Conservation (phyloP, 2,797 vertebrate genomes). For the Parotocinclus haroldoi region DNA sequence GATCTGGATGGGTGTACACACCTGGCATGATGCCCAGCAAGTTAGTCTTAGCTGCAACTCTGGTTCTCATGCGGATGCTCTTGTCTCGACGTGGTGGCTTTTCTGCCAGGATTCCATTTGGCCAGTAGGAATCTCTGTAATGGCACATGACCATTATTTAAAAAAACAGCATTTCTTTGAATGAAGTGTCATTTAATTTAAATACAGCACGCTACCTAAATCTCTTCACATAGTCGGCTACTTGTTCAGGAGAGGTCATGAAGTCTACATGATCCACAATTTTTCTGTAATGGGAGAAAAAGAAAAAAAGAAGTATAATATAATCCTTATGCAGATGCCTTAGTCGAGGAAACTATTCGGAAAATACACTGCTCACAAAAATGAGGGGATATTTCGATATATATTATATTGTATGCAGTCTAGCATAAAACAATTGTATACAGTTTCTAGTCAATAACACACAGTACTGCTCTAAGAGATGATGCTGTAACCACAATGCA, state of each 20-base stretch:
- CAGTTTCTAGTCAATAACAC: too few species aligned
- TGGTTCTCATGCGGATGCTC: conserved; percentile 91
- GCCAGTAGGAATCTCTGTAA: conserved; percentile 94
- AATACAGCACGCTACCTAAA: conserved; percentile 80
- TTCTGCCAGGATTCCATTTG: conserved; percentile 95
- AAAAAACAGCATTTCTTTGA: background rate
- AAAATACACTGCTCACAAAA: too few species aligned
- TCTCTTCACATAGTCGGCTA: conserved; percentile 94
- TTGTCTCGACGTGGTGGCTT: conserved; percentile 86
- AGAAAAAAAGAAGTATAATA: background rate
- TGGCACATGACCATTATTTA: background rate
- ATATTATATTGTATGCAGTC: too few species aligned
- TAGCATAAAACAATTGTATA: too few species aligned
- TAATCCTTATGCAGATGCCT: background rate
- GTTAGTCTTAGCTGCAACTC: conserved; percentile 93
- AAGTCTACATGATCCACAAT: conserved; percentile 97
- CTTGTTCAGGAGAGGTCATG: conserved; percentile 96
- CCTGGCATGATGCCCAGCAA: conserved; percentile 96
- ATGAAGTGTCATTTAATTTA: too few species aligned
- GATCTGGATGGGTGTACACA: conserved; percentile 47
- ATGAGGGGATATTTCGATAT: too few species aligned
- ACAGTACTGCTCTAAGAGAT: too few species aligned
- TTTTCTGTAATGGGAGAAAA: conserved; percentile 77
- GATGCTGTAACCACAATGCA: too few species aligned
- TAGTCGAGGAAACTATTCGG: too few species aligned